A percentile compares a stretch with the other conserved stretches of the same genome.
phyloP scores from a whole-genome alignment of 2,888 invertebrate genomes.

The Chymomyza caudatula region DNA sequence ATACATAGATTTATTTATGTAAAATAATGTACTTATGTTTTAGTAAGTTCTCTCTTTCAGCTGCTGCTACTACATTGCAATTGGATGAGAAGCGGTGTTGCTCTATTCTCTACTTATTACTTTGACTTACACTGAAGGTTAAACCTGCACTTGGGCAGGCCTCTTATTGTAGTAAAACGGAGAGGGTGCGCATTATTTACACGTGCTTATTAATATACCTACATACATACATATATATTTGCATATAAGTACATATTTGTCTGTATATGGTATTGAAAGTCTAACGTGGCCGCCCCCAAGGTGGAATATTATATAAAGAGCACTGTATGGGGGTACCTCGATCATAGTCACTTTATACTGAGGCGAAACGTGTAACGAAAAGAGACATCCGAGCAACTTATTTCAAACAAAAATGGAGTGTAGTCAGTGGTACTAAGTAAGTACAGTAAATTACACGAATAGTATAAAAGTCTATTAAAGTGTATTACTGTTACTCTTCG shows the following conservation, averaged over 20 bases:
- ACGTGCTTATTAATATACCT: neutral
- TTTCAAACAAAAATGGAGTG: neutral
- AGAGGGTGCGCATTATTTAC: neutral
- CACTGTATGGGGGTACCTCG: neutral
- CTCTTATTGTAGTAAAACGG: slow-evolving; percentile 8
- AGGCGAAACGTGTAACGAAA: neutral
- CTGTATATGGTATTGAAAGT: neutral
- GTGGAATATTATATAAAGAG: neutral
- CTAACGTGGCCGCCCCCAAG: neutral
- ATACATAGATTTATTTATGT: no score
- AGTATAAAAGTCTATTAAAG: neutral
- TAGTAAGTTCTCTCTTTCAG: neutral
- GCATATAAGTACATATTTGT: neutral
- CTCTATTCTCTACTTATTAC: slow-evolving; percentile 19
- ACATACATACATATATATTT: neutral
- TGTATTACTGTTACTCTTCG: no score
- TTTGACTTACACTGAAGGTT: slow-evolving; percentile 64
- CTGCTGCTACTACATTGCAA: neutral
- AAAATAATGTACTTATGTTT: no score
- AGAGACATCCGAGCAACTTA: neutral
- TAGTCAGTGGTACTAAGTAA: no score
- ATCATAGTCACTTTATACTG: neutral
- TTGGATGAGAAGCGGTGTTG: no score
- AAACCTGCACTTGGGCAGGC: slow-evolving; percentile 14
- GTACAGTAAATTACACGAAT: neutral